Percentiles rank a stretch among this genome's conserved stretches.
phyloP scores from a whole-genome alignment of 2,888 invertebrate species.

The Timandra comae region DNA sequence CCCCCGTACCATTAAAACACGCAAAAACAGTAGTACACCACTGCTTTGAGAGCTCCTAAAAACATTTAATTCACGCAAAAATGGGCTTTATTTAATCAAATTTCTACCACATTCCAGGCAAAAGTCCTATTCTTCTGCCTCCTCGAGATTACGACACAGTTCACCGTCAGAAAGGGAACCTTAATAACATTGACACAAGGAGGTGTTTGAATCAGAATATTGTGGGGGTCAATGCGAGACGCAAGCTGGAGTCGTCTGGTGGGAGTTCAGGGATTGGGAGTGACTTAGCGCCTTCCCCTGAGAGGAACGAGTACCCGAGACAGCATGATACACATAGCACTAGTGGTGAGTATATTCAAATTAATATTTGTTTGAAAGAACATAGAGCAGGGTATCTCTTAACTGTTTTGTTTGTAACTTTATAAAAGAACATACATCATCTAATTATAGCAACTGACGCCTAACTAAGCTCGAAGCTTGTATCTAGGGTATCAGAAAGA shows the following conservation, averaged over 20 bases:
- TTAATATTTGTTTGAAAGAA: slow-evolving; percentile 3
- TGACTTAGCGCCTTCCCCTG: slow-evolving; percentile 90
- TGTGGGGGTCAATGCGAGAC: slow-evolving; percentile 64
- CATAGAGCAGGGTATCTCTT: neutral
- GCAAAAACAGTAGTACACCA: too few relatives aligned
- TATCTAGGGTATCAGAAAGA: too few relatives aligned
- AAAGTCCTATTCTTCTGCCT: slow-evolving; percentile 89
- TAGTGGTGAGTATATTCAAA: slow-evolving; percentile 67
- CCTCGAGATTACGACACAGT: slow-evolving; percentile 97
- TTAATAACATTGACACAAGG: slow-evolving; percentile 66
- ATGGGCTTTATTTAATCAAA: too few relatives aligned
- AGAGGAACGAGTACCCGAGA: slow-evolving; percentile 67
- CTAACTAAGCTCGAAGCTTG: too few relatives aligned
- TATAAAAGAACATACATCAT: too few relatives aligned
- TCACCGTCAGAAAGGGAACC: slow-evolving; percentile 79
- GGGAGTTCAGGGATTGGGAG: slow-evolving; percentile 93
- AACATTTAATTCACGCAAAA: too few relatives aligned
- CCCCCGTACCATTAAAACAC: too few relatives aligned
- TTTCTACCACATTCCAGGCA: too few relatives aligned
- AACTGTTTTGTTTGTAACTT: too few relatives aligned
- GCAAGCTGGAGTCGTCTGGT: slow-evolving; percentile 81
- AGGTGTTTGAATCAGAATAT: slow-evolving; percentile 84
- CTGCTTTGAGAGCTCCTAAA: too few relatives aligned
- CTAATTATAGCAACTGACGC: too few relatives aligned
- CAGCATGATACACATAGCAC: slow-evolving; percentile 79